Base-by-base conservation (phyloP, 2,797 vertebrate genomes). In the Leuciscus waleckii region DNA sequence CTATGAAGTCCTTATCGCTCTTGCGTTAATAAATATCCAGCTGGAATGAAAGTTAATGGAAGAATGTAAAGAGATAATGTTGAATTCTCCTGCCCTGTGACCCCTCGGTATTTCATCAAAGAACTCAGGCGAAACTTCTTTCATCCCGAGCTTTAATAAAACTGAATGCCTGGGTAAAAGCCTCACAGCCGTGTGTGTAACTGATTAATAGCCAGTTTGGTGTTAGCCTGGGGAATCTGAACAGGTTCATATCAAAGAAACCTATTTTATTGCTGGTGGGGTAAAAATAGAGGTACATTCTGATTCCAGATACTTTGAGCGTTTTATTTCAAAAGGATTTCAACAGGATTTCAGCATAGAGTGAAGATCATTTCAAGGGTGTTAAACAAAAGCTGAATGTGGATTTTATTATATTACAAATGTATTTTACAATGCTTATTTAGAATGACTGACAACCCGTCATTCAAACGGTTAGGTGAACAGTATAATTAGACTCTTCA, bases 161-260 rank as follows among this genome's bases (percentile, higher is more conserved):
- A 82, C 73, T 11, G 35, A 88, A 70, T 9, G 41, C 41, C 73
- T 65, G 39, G 68, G 39, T 82, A 71, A 65, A 80, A 80, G 69
- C 51, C 63, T 29, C 6, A 49, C 63, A 54, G 83, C 83, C 35
- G 54, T 82, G 75, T 56, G 79, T 86, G 70, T 74, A 80, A 75
- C 73, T 70, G 82, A 89, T 86, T 85, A 88, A 87, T 82, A 75
- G 77, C 74, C 51, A 54, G 73, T 70, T 83, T 46, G 35, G 71
- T 68, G 83, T 81, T 56, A 75, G 61, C 21, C 75, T 69, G 71
- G 78, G 61, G 79, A 82, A 87, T 79, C 19, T 67, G 32, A 89
- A 82, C 71, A 84, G 88, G 61, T 70, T 82, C 37, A 70, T 82
- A 68, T 86, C 58, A 86, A 86, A 86, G 68, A 19, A 58, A 39